Evolutionary conservation across 2,797 vertebrate species (phyloP), one percentile per base, ranked within the genome.

Genomic region (Meriones psammophilus): DNA sequence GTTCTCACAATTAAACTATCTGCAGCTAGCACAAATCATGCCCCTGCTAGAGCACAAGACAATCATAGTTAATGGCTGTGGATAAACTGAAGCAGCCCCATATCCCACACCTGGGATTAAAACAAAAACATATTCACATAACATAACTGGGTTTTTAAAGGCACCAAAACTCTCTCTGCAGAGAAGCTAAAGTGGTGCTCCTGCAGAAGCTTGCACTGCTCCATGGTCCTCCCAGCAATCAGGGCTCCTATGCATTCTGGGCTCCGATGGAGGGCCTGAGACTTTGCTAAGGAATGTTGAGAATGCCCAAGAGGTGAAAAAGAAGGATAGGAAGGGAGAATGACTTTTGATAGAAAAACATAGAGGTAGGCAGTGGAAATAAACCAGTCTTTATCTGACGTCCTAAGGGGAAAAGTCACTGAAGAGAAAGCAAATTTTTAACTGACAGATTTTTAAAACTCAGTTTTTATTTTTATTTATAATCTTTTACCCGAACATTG

Each of bases 211-310:
- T 88, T 18, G 13, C 8, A 33, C 36, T 73, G 24, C 8, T 0
- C 0, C 7, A 88, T 74, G 8, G 7, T 28, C 81, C 54, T 46
- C 68, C 18, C 36, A 60, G 68, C 33, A 81, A 2, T 73, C 54
- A 68, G 36, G 42, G 42, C 42, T 42, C 42, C 42, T 42, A 22
- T 56, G 66, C 33, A 28, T 20, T 33, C 80, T 28, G 20, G 8
- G 3, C 24, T 36, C 56, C 71, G n/a, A 0, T 17, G 3, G 42
- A 76, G 22, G 58, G 8, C 60, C 69, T 91, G 39, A 77, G 62
- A 83, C 54, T 96, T 64, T 69, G 54, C 0, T 6, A 7, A 97
- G 42, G 39, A 92, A 97, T 96, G 60, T 0, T 46, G 39, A 84
- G 46, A 90, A 89, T 76, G n/a, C 60, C 71, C n/a, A 30, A 88